These are phyloP conservation scores for Aporrectodea caliginosa DNA, from an alignment of 1,140 invertebrate genomes.

Conservation along the genomic window DNA sequence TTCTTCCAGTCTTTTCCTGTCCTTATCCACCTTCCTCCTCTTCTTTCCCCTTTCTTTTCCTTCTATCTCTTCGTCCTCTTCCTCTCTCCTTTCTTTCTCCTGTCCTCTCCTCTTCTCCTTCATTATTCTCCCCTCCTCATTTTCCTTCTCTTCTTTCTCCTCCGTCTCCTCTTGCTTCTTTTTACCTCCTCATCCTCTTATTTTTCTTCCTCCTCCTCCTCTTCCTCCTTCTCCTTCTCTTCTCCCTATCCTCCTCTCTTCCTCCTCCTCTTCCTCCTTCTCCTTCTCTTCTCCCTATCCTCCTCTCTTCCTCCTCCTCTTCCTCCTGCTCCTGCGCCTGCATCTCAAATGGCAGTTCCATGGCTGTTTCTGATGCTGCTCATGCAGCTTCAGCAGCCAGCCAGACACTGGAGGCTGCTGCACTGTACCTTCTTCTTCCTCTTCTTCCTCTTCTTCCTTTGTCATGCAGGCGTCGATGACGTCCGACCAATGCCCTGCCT, in stretches of 20 bases:
- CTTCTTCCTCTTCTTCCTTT: background rate
- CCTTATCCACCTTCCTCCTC: no score
- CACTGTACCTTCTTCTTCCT: no score
- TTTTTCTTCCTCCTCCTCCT: background rate
- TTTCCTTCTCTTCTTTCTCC: background rate
- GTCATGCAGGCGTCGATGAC: background rate
- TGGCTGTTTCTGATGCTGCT: no score
- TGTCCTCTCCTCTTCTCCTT: background rate
- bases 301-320: background rate
- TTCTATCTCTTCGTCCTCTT: background rate
- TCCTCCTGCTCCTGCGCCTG: no score
- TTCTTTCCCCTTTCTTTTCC: no score
- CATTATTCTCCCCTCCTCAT: background rate
- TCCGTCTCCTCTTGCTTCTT: background rate
- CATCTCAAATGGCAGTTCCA: no score
- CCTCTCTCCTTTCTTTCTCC: background rate
- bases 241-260: background rate
- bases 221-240: background rate
- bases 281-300: no score
- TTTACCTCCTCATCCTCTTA: background rate
- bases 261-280: background rate
- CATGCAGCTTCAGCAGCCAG: no score
- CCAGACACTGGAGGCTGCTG: no score
- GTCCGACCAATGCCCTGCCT: no score
- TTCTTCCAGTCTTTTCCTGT: no score